Evolutionary conservation across 2,113 vertebrate genomes (phyloP), one percentile per base, ranked within the genome.

Genomic region (Eulemur macaco): DNA sequence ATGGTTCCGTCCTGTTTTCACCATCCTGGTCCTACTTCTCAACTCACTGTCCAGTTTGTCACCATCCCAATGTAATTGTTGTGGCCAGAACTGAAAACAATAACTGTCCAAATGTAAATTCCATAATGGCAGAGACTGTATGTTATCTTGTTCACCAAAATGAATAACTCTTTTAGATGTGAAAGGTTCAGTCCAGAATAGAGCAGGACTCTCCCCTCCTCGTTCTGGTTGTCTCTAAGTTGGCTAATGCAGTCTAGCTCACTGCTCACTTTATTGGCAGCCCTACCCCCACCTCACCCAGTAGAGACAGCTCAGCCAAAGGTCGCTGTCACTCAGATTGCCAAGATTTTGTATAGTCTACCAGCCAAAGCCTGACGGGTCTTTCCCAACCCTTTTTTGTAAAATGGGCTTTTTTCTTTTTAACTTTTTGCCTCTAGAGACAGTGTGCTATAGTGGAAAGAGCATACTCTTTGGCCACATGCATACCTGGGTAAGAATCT

Each of bases 41-140:
- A 60, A 10, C 14, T 31, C 5, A n/a, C 25, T 80, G 15, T 45
- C 31, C 20, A 29, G 20, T 39, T 74, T 78, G 64, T 69, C n/a
- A 96, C 50, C 42, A 74, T 47, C 50, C 17, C 31, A 78, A 86
- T 8, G 73, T 81, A 71, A 83, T n/a, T 83, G 31, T 69, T 23
- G 10, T 6, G 23, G 23, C 50, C 73, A 94, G 74, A 82, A 89
- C 31, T 77, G 80, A 91, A 89, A 84, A 85, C 76, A 73, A 3
- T 58, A 58, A 50, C 27, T 69, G 82, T n/a, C 54, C 37, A 71
- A 8, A 21, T 64, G 47, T 60, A 71, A 83, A 47, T 21, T 66
- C 78, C 37, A 21, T 20, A 27, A 39, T n/a, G 63, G 23, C 45
- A 56, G 66, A 81, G 13, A 47, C 58, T 45, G 13, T 45, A 31